These are phyloP conservation scores for Psephotus haematonotus DNA, from an alignment of 2,113 vertebrate genomes.

Conservation along the genomic window DNA sequence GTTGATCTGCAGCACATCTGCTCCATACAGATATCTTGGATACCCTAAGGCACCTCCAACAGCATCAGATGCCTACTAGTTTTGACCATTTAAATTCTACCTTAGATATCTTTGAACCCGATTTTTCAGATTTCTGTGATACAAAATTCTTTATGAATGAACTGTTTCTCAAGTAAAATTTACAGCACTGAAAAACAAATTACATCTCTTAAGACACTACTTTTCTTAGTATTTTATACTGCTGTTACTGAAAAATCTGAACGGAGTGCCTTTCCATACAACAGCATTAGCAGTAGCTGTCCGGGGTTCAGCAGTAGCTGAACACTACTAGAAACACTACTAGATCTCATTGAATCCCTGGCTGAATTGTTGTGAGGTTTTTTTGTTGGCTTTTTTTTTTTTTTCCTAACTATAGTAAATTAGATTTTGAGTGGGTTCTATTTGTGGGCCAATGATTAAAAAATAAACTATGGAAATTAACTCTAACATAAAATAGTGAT, in stretches of 20 bases:
- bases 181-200: not conserved
- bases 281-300: not conserved
- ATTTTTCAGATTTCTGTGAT: not conserved
- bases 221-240: not conserved
- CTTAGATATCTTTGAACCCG: not conserved
- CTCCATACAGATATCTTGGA: not conserved
- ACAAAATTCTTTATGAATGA: not conserved
- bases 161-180: not conserved
- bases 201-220: not conserved
- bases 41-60: not conserved
- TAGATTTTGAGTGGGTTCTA: not conserved
- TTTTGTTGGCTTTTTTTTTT: not conserved
- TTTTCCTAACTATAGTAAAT: not conserved
- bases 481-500: not conserved
- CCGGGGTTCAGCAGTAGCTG: too few species aligned
- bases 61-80: not conserved
- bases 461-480: not conserved
- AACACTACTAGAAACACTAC: not conserved
- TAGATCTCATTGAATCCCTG: not conserved
- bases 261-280: not conserved
- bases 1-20: not conserved
- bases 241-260: not conserved
- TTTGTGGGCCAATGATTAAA: not conserved
- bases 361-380: not conserved
- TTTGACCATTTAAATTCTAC: not conserved